Evolutionary conservation across 1,140 invertebrate species (phyloP).

Genomic region (Drosophila cardini): DNA sequence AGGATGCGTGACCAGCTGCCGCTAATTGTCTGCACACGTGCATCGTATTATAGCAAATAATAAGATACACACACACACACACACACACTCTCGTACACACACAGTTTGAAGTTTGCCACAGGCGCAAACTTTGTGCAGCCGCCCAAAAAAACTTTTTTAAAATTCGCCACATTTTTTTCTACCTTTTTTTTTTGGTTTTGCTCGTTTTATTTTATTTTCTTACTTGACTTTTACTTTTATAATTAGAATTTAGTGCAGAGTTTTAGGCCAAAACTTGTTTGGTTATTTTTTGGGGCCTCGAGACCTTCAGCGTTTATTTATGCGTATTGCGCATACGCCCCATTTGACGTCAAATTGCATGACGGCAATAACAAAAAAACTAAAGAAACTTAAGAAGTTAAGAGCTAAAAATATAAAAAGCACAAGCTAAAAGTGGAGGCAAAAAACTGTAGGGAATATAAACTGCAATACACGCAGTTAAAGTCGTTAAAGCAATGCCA

Average conservation of each 20-base stretch:
- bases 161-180: constrained; percentile 24
- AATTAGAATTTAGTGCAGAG: constrained; percentile 50
- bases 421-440: neutral
- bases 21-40: constrained; percentile 72
- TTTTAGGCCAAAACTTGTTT: constrained; percentile 17
- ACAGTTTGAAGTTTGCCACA: constrained; percentile 5
- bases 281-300: neutral
- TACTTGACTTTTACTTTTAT: constrained; percentile 29
- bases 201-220: neutral
- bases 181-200: neutral
- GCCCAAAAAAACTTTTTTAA: constrained; percentile 28
- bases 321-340: constrained; percentile 42
- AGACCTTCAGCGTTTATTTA: constrained; percentile 28
- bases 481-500: constrained; percentile 27
- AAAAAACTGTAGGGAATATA: neutral
- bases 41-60: constrained; percentile 40
- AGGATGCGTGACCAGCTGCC: constrained; percentile 59
- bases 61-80: constrained; percentile 30
- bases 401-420: constrained; percentile 20
- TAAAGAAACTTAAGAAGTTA: constrained; percentile 7
- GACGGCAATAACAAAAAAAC: constrained; percentile 46
- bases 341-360: constrained; percentile 61
- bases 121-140: constrained; percentile 12
- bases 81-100: neutral
- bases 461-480: constrained; percentile 40